Evolutionary conservation across 2,797 vertebrate species (phyloP).

Genomic region (Pseudopleuronectes americanus): DNA sequence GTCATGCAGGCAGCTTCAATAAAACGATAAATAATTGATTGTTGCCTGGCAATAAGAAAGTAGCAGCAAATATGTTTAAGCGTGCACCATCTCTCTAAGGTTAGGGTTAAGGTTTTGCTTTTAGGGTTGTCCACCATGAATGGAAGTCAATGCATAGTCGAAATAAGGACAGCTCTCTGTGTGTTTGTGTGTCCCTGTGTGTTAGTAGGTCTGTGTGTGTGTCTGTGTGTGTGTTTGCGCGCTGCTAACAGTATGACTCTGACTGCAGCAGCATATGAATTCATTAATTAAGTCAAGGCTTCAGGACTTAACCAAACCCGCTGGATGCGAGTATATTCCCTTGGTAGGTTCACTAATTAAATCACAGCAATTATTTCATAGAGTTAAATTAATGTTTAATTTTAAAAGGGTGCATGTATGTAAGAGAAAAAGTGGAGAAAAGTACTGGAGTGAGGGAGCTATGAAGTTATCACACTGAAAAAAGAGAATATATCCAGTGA

Average conservation of each 20-base stretch:
- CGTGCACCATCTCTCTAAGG: too few species aligned
- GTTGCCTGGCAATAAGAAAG: conserved; percentile 51
- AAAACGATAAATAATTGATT: conserved; percentile 71
- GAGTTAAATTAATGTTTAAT: conserved; percentile 48
- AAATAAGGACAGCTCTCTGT: too few species aligned
- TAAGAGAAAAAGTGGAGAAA: background rate
- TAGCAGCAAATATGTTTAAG: conserved; percentile 21
- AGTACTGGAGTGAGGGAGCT: background rate
- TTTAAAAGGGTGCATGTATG: background rate
- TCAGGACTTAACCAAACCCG: conserved; percentile 39
- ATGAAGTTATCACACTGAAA: background rate
- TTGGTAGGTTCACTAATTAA: conserved; percentile 63
- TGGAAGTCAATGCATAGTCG: too few species aligned
- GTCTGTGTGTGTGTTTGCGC: conserved; percentile 6
- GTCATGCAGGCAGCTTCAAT: conserved; percentile 52
- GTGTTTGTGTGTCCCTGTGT: conserved; percentile 22
- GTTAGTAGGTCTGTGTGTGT: conserved; percentile 5
- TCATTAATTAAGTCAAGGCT: conserved; percentile 59
- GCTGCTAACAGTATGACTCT: conserved; percentile 23
- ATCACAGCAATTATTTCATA: conserved; percentile 63
- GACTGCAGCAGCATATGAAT: conserved; percentile 38
- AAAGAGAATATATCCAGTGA: background rate
- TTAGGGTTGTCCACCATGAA: too few species aligned
- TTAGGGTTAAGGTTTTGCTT: too few species aligned
- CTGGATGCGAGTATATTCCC: conserved; percentile 46